A percentile compares a stretch with the other conserved stretches of the same genome.
These are phyloP conservation scores for Chionis minor DNA, from an alignment of 2,113 vertebrate species.

Conservation along the genomic window DNA sequence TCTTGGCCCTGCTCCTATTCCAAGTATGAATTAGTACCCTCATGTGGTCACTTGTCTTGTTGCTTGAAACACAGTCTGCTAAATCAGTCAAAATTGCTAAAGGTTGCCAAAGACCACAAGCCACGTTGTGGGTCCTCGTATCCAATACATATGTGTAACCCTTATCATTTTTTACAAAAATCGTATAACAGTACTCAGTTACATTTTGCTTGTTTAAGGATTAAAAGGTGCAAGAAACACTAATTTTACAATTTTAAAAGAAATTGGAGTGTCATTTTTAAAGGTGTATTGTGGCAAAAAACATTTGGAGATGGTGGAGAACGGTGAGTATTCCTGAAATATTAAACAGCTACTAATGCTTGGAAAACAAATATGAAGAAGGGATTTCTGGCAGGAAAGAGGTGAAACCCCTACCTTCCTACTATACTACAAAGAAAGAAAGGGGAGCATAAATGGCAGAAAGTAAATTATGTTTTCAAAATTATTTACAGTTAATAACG, in stretches of 20 bases:
- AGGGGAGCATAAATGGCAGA: background rate
- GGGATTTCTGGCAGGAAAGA: background rate
- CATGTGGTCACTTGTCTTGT: background rate
- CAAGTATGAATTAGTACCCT: conserved; percentile 9
- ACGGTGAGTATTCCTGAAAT: background rate
- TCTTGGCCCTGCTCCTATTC: background rate
- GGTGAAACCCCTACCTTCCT: background rate
- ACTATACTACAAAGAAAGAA: background rate
- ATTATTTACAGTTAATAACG: background rate
- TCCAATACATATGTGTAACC: background rate
- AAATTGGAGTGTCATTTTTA: background rate
- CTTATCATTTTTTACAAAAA: background rate
- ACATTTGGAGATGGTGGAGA: background rate
- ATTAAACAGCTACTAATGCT: background rate
- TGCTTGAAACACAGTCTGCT: background rate
- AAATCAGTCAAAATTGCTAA: background rate
- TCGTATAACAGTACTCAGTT: background rate
- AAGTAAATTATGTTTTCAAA: background rate
- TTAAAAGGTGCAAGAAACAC: background rate
- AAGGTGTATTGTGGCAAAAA: background rate
- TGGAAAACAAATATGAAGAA: background rate
- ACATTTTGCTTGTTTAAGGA: background rate
- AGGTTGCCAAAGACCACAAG: background rate
- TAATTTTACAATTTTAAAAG: background rate
- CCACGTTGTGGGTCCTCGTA: background rate